Evolutionary conservation across 53 echinoderm and acorn worm genomes (phyloP).

Genomic region (Paracentrotus lividus): DNA sequence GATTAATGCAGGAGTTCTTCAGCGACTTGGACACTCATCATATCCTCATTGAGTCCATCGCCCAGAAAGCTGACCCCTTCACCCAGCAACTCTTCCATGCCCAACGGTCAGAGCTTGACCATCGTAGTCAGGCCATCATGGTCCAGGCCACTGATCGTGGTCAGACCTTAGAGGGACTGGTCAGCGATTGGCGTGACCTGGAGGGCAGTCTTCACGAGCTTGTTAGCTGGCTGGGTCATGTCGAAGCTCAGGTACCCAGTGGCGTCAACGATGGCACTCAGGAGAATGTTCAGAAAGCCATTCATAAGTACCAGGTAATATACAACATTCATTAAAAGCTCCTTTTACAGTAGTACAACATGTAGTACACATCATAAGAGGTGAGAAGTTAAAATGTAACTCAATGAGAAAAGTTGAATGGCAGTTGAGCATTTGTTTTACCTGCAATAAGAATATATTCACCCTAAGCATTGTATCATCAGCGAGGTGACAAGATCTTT

Average conservation of each 20-base stretch:
- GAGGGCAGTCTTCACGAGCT: slow-evolving; percentile 83
- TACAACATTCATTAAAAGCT: neutral
- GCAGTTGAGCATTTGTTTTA: no score
- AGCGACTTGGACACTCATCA: slow-evolving; percentile 97
- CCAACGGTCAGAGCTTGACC: slow-evolving; percentile 85
- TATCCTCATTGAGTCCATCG: slow-evolving; percentile 96
- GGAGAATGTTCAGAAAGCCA: slow-evolving; percentile 94
- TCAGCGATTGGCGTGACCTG: slow-evolving; percentile 92
- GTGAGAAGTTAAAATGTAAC: no score
- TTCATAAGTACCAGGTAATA: slow-evolving; percentile 94
- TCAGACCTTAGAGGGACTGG: slow-evolving; percentile 89
- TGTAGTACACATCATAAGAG: no score
- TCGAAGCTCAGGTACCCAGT: slow-evolving; percentile 94
- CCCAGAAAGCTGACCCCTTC: slow-evolving; percentile 94
- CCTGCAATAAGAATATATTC: no score
- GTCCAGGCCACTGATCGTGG: slow-evolving; percentile 85
- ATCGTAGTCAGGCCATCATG: slow-evolving; percentile 85
- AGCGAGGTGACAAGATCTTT: no score
- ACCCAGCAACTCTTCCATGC: slow-evolving; percentile 92
- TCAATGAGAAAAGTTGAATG: no score
- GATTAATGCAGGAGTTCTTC: slow-evolving; percentile 86
- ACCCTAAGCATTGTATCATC: no score
- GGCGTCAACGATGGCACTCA: slow-evolving; percentile 88
- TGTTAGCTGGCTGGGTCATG: slow-evolving; percentile 86
- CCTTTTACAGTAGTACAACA: neutral